These are phyloP conservation scores for Amphipoea oculea DNA, from an alignment of 2,888 invertebrate genomes.

Conservation along the genomic window DNA sequence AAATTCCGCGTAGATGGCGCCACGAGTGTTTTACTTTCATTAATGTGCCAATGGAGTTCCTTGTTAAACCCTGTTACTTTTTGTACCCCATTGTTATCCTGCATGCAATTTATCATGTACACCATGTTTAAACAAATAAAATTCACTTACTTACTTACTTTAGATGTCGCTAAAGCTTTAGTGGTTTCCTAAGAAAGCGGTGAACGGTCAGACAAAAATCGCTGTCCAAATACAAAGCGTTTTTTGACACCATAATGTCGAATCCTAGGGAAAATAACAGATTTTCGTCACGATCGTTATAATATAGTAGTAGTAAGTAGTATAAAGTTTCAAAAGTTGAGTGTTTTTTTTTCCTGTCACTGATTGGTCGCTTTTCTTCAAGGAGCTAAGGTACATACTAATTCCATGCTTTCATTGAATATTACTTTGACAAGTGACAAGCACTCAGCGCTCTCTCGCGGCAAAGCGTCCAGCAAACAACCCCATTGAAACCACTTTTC, in stretches of 20 bases:
- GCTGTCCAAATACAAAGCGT: too few relatives aligned
- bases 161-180: background rate
- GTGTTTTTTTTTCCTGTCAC: background rate
- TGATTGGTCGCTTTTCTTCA: background rate
- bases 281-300: too few relatives aligned
- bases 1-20: background rate
- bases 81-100: too few relatives aligned
- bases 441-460: background rate
- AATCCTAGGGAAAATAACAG: too few relatives aligned
- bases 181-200: too few relatives aligned
- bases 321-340: background rate
- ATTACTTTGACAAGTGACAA: background rate
- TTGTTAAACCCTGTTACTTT: too few relatives aligned
- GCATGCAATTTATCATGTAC: too few relatives aligned
- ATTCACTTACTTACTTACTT: too few relatives aligned
- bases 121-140: too few relatives aligned
- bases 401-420: background rate
- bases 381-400: background rate
- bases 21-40: background rate
- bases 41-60: background rate
- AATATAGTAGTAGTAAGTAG: too few relatives aligned
- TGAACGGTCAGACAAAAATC: too few relatives aligned
- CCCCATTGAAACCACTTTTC: background rate
- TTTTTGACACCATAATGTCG: too few relatives aligned
- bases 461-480: background rate